A percentile compares a stretch with the other conserved stretches of the same genome.
phyloP scores from a whole-genome alignment of 2,888 invertebrate genomes.

The Megastigmus dorsalis region DNA sequence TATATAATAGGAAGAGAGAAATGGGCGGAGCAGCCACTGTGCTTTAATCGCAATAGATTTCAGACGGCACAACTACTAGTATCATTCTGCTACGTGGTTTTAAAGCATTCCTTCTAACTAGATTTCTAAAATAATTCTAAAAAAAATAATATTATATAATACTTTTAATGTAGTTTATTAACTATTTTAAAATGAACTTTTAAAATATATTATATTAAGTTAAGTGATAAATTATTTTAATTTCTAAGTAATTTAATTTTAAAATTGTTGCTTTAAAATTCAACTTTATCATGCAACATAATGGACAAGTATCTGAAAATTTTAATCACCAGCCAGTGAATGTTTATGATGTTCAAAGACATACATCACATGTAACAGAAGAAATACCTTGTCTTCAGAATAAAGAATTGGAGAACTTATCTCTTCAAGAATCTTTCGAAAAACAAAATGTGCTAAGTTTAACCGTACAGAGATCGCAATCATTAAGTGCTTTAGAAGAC shows the following conservation, averaged over 20 bases:
- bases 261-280: not conserved
- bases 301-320: conserved; percentile 66
- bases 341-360: conserved; percentile 59
- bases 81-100: conserved; percentile 67
- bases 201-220: not conserved
- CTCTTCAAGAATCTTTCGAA: not conserved
- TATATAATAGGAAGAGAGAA: not conserved
- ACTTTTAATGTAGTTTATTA: too few species aligned
- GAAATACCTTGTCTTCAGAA: not conserved
- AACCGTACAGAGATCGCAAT: conserved; percentile 38
- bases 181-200: not conserved
- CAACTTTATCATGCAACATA: conserved; percentile 66
- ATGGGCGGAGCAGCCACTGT: conserved; percentile 62
- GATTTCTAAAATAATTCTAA: not conserved
- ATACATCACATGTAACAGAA: not conserved
- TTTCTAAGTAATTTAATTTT: too few species aligned
- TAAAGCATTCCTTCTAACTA: conserved; percentile 54
- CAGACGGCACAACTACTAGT: conserved; percentile 51
- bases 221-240: too few species aligned
- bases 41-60: conserved; percentile 59
- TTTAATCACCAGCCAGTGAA: conserved; percentile 63
- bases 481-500: not conserved
- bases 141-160: not conserved
- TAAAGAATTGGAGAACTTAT: not conserved
- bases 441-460: conserved; percentile 29